phyloP scores from a whole-genome alignment of 2,797 vertebrate species.

The Micromesistius poutassou region DNA sequence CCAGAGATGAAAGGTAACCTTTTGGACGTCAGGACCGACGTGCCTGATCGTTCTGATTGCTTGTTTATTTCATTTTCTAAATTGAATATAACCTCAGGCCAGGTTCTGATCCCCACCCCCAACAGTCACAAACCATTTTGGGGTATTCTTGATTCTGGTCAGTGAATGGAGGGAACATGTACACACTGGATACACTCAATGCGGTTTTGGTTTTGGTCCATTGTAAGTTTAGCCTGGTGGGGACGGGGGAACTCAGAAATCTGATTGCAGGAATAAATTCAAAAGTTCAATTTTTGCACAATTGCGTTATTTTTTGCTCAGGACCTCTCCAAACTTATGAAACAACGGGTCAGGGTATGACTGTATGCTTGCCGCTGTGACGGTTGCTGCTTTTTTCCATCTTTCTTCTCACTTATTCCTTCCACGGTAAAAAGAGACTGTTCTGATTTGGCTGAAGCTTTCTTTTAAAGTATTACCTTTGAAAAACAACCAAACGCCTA shows the following conservation, averaged over 20 bases:
- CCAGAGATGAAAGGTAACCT: conserved; percentile 18
- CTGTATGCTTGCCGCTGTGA: neutral
- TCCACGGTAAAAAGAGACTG: neutral
- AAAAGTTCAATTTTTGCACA: neutral
- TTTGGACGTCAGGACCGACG: neutral
- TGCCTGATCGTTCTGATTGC: conserved; percentile 31
- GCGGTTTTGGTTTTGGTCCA: neutral
- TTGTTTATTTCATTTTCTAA: neutral
- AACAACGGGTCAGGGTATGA: neutral
- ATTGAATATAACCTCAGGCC: neutral
- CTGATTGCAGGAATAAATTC: neutral
- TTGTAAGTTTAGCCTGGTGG: neutral
- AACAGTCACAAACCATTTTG: neutral
- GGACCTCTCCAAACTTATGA: neutral
- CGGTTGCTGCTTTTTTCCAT: neutral
- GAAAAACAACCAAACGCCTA: neutral
- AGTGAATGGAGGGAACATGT: neutral
- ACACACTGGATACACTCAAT: neutral
- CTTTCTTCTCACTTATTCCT: neutral
- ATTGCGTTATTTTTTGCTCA: neutral
- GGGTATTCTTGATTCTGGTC: neutral
- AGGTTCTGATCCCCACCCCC: neutral
- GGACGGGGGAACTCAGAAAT: neutral
- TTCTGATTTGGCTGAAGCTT: neutral
- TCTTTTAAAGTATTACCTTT: neutral